Percentiles rank a stretch among this genome's conserved stretches.
Evolutionary conservation across 64 coral and sea anemone genomes (phyloP).

Genomic region (Porites lutea): DNA sequence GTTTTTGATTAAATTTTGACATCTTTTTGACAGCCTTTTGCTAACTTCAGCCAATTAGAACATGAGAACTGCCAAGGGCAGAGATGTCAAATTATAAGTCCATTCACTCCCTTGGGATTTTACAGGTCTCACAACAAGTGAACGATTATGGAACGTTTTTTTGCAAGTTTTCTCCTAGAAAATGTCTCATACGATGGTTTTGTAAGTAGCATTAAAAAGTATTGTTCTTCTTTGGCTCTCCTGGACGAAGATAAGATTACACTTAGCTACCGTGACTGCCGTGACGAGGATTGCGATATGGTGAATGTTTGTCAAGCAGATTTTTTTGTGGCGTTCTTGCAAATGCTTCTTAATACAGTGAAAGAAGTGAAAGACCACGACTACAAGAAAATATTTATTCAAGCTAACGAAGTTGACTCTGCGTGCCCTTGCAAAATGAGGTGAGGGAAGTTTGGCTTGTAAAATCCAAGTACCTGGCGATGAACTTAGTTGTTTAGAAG

Average conservation of each 20-base stretch:
- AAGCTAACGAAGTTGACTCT: background rate
- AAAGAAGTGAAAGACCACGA: slow-evolving; percentile 49
- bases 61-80: background rate
- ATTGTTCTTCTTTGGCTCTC: background rate
- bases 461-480: background rate
- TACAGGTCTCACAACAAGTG: background rate
- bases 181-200: background rate
- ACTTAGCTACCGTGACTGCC: background rate
- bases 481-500: background rate
- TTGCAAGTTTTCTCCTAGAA: too few relatives aligned
- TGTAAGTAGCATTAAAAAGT: background rate
- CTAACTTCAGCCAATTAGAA: background rate
- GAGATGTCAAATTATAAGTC: background rate
- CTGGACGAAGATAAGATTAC: slow-evolving; percentile 7
- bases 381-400: background rate
- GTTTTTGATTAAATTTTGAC: background rate
- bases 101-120: background rate
- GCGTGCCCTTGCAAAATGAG: slow-evolving; percentile 9
- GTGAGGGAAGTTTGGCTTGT: background rate
- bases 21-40: background rate
- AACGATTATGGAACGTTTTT: background rate
- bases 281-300: background rate
- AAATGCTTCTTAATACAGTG: slow-evolving; percentile 11
- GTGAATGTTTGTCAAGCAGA: slow-evolving; percentile 11
- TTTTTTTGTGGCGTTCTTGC: background rate